Base-by-base conservation (phyloP, 2,888 invertebrate species). In the Meteorus colon region DNA sequence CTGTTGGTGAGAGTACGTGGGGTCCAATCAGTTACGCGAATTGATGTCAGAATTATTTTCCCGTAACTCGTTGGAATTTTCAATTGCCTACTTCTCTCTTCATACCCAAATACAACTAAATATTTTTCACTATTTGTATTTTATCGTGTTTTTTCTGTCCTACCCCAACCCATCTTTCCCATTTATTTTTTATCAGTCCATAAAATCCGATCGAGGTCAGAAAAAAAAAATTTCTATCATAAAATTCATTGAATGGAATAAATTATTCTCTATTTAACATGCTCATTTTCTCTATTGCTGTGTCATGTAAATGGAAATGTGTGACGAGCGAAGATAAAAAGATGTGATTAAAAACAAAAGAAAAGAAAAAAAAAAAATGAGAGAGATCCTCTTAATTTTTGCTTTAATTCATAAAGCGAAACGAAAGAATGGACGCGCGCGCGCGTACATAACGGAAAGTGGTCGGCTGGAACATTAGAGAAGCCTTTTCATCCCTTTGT, bases 401-500 rank as follows among this genome's bases (percentile, higher is more conserved):
- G 65, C 77, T 78, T 75, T 79, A 80, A 79, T 81, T 76, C 75
- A 79, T 79, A 78, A 76, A 77, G 65, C 70, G 27, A 68, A 29
- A 60, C 29, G 71, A 51, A 73, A 78, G 24, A 79, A 77, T 74
- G 72, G 71, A 70, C 5, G 41, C 31, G 45, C 10, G 4, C 34
- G 41, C 6, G 62, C 14, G 45, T 27, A 51, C 27, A 63, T 37
- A 65, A 45, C 27, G 62, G 63, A 77, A 78, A 79, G 79, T 77
- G 68, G 74, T 78, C 74, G 66, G 67, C 74, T 51, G 78, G 72
- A 78, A 76, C 66, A 75, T 75, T 77, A 27, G 34, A 77, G 77
- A 81, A 77, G 70, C 78, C 78, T 78, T 79, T 81, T 79, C 76
- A 81, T 78, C 78, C 67, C 77, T 80, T 80, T 77, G 78, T 78